A percentile compares a stretch with the other conserved stretches of the same genome.
phyloP scores from a whole-genome alignment of 2,113 vertebrate genomes.

The Pithys albifrons region DNA sequence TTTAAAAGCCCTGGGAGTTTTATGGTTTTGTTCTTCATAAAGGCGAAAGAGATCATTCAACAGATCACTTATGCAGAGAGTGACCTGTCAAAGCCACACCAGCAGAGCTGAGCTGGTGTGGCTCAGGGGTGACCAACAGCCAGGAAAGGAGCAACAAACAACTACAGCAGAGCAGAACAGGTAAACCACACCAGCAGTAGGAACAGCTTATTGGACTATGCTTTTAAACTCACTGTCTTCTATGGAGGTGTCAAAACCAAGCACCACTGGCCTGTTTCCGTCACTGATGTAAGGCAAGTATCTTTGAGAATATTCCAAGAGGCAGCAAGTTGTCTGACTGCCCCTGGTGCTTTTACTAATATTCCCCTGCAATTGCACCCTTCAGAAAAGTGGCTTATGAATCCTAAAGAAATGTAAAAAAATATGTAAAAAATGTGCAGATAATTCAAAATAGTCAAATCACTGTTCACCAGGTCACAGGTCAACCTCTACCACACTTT shows the following conservation, averaged over 20 bases:
- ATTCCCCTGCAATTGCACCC: not conserved
- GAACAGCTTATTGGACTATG: not conserved
- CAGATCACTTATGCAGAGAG: not conserved
- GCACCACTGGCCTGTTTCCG: not conserved
- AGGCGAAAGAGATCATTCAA: not conserved
- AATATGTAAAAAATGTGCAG: not conserved
- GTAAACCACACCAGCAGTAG: not conserved
- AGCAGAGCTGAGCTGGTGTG: not conserved
- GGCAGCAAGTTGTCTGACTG: not conserved
- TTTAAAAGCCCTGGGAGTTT: not conserved
- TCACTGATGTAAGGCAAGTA: not conserved
- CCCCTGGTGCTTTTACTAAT: not conserved
- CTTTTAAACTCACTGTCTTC: not conserved
- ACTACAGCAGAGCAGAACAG: not conserved
- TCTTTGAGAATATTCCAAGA: not conserved
- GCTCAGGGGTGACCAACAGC: not conserved
- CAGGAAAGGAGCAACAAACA: not conserved
- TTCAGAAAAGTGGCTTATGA: not conserved
- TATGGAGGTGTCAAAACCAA: not conserved
- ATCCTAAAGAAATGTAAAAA: not conserved
- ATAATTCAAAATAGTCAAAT: constrained; percentile 22
- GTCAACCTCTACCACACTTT: not conserved
- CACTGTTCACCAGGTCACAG: not conserved
- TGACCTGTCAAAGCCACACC: not conserved
- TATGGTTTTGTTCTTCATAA: not conserved